Percentiles rank a stretch among this genome's conserved stretches.
These are phyloP conservation scores for Pimephales promelas DNA, from an alignment of 2,113 vertebrate genomes.

Conservation along the genomic window DNA sequence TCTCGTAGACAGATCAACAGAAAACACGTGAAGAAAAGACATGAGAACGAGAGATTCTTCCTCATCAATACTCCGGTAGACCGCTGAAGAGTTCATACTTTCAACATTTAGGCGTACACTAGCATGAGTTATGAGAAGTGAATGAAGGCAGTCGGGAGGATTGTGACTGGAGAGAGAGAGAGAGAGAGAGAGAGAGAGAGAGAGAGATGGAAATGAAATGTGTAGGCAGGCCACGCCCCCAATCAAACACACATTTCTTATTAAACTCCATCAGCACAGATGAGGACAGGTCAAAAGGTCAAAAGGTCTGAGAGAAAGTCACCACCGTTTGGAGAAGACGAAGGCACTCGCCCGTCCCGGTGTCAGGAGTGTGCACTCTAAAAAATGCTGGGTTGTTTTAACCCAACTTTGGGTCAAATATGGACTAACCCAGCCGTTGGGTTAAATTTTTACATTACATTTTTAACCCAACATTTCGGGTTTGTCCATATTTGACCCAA, in stretches of 20 bases:
- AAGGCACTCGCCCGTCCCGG: neutral
- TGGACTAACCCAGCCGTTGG: too few relatives aligned
- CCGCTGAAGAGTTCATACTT: neutral
- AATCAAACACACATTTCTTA: slow-evolving; percentile 31
- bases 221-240: slow-evolving; percentile 8
- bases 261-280: slow-evolving; percentile 30
- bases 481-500: too few relatives aligned
- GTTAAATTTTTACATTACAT: too few relatives aligned
- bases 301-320: slow-evolving; percentile 4
- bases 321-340: neutral
- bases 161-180: slow-evolving; percentile 27
- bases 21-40: slow-evolving; percentile 42
- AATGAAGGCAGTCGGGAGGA: slow-evolving; percentile 18
- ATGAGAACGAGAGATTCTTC: slow-evolving; percentile 20
- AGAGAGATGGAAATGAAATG: slow-evolving; percentile 42
- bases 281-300: slow-evolving; percentile 32
- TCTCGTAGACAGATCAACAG: slow-evolving; percentile 54
- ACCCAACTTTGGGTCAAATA: too few relatives aligned
- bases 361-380: too few relatives aligned
- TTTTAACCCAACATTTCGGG: too few relatives aligned
- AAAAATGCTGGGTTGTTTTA: too few relatives aligned
- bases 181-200: slow-evolving; percentile 41
- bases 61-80: slow-evolving; percentile 19
- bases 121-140: too few relatives aligned
- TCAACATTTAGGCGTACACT: neutral